Base-by-base conservation (phyloP, 2,888 invertebrate genomes). In the Diarsia rubi region DNA sequence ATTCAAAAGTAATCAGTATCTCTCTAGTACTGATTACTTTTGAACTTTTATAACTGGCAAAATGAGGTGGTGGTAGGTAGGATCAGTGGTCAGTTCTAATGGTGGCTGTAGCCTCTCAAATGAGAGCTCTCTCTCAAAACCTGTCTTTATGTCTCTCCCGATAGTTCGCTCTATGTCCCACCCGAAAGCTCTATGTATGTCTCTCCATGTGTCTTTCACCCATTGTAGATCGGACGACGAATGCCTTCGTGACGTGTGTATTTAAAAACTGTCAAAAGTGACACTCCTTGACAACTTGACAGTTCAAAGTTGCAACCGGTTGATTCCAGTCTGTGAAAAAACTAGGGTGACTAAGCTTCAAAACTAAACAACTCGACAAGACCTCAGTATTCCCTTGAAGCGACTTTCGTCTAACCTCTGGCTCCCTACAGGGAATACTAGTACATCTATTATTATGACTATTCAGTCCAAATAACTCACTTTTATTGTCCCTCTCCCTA, bases 391-490 rank as follows among this genome's bases (percentile, higher is more conserved):
- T 54, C 8, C 21, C 9, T 47, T 45, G 21, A 59, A 72, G 5
- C 6, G 19, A 45, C 79, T n/a, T 77, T 73, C 24, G 49, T 64
- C 24, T 73, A 60, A 59, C 80, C 73, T 77, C 59, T n/a, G 59
- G 19, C 12, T n/a, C 64, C 44, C 73, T 52, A 27, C 21, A 47
- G 54, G 44, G 16, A 31, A 27, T 37, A 49, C 44, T 44, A 24
- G 21, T 27, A n/a, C 12, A 27, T 8, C 44, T 57, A 49, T 54
- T 49, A 72, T 31, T 62, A 57, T 62, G n/a, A 62, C 31, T 57
- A 74, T 73, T 80, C 68, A 65, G 16, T 62, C 16, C 14, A 54
- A 79, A 71, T 81, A 74, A 79, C 47, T 79, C 57, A 71, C 47
- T 75, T 83, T 75, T 66, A 80, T 84, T 37, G 24, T 27, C 57